Evolutionary conservation across 2,113 vertebrate genomes (phyloP).

Genomic region (Psammodynastes pulverulentus): DNA sequence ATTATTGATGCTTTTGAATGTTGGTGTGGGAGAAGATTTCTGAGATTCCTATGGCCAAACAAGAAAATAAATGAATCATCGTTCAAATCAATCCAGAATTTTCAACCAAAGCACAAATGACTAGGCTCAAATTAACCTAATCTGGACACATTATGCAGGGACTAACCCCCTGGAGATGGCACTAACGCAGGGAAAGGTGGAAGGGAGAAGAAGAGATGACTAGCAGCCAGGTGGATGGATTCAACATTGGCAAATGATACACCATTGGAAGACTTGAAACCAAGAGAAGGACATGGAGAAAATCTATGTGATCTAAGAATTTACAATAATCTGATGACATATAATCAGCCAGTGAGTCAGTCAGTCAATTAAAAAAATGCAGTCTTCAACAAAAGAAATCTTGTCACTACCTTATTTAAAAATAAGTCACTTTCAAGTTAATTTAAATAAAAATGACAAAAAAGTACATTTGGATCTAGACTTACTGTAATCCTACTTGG

Average conservation of each 20-base stretch:
- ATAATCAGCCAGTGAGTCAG: background rate
- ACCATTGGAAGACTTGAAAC: background rate
- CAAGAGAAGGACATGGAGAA: background rate
- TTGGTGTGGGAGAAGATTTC: background rate
- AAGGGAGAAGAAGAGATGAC: background rate
- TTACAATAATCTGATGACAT: background rate
- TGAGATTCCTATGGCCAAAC: background rate
- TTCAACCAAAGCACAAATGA: background rate
- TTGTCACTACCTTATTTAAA: background rate
- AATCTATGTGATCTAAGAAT: background rate
- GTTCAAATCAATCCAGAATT: background rate
- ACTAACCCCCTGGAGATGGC: background rate
- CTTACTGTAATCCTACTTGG: background rate
- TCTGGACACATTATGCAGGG: background rate
- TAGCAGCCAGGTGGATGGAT: background rate
- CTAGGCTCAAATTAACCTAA: background rate
- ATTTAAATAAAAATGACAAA: background rate
- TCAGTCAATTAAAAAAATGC: background rate
- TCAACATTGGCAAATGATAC: background rate
- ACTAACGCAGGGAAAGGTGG: background rate
- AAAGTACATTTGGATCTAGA: background rate
- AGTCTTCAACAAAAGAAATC: background rate
- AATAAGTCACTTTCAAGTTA: background rate
- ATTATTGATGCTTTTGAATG: background rate
- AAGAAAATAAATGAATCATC: background rate